These are phyloP conservation scores for Leptinotarsa undecemlineata DNA, from an alignment of 1,140 invertebrate genomes.

Conservation along the genomic window DNA sequence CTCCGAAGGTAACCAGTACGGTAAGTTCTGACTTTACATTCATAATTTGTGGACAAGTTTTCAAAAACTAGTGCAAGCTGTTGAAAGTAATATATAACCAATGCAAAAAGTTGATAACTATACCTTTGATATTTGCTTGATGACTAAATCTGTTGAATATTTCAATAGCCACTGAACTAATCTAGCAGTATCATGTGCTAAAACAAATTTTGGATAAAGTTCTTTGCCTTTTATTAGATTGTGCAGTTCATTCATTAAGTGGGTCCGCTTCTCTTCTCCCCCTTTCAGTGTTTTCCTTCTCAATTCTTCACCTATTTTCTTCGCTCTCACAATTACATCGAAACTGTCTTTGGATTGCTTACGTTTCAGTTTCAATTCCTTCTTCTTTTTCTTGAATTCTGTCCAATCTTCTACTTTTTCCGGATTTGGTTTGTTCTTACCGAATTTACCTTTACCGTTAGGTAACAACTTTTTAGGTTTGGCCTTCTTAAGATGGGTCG, in stretches of 20 bases:
- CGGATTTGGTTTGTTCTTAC: constrained; percentile 18
- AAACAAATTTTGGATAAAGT: constrained; percentile 74
- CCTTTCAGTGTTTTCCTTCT: constrained; percentile 64
- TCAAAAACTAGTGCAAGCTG: too few species aligned
- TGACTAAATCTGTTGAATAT: constrained; percentile 68
- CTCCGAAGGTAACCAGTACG: too few species aligned
- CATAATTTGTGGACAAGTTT: too few species aligned
- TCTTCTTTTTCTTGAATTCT: constrained; percentile 74
- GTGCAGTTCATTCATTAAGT: constrained; percentile 74
- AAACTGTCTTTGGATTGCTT: constrained; percentile 64
- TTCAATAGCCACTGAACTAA: constrained; percentile 88
- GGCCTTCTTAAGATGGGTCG: constrained; percentile 29
- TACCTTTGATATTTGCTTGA: constrained; percentile 67
- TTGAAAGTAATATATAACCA: too few species aligned
- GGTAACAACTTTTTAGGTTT: constrained; percentile 27
- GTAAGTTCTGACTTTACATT: too few species aligned
- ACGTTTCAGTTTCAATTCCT: constrained; percentile 66
- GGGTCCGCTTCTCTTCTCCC: constrained; percentile 64
- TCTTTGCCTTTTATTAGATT: constrained; percentile 65
- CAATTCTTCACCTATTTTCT: constrained; percentile 78
- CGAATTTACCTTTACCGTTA: constrained; percentile 10
- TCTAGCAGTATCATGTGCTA: constrained; percentile 85
- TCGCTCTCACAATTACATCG: constrained; percentile 72
- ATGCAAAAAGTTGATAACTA: background rate
- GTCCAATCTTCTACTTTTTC: constrained; percentile 65